Conservation (phyloP, 1,140 invertebrate genomes). For the Drosophila littoralis region DNA sequence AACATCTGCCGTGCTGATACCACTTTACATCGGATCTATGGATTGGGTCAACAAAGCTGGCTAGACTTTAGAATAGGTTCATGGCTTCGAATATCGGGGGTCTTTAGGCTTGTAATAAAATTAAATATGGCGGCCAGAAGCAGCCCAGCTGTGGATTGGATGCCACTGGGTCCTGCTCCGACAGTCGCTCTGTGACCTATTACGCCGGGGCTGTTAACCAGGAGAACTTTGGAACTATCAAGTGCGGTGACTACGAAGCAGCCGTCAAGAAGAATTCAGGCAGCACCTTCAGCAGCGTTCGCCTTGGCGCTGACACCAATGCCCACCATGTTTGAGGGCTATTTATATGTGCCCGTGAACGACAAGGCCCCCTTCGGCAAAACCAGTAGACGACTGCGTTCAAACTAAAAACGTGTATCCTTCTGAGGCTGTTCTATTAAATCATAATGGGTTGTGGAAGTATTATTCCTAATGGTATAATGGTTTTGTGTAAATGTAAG, state of each 20-base stretch:
- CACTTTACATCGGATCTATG: no score
- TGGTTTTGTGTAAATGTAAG: no score
- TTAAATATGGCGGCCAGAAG: conserved; percentile 57
- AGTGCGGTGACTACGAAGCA: conserved; percentile 59
- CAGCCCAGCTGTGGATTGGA: conserved; percentile 86
- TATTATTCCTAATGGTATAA: no score
- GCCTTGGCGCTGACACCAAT: conserved; percentile 81
- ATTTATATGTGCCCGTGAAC: conserved; percentile 69
- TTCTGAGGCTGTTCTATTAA: no score
- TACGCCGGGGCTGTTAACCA: conserved; percentile 85
- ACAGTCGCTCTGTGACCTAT: conserved; percentile 85
- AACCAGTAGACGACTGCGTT: conserved; percentile 50
- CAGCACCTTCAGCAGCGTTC: conserved; percentile 67
- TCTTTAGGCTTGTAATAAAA: no score
- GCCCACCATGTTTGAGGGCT: conserved; percentile 72
- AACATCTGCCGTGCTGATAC: no score
- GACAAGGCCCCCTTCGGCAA: conserved; percentile 78
- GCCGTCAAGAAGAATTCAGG: conserved; percentile 66
- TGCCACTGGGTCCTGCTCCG: conserved; percentile 82
- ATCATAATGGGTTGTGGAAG: no score
- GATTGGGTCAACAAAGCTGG: no score
- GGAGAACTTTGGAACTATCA: conserved; percentile 60
- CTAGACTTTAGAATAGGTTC: no score
- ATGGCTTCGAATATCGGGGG: no score
- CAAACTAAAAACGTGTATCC: no score